Conservation (phyloP, 2,113 vertebrate genomes). For the Thymallus thymallus region DNA sequence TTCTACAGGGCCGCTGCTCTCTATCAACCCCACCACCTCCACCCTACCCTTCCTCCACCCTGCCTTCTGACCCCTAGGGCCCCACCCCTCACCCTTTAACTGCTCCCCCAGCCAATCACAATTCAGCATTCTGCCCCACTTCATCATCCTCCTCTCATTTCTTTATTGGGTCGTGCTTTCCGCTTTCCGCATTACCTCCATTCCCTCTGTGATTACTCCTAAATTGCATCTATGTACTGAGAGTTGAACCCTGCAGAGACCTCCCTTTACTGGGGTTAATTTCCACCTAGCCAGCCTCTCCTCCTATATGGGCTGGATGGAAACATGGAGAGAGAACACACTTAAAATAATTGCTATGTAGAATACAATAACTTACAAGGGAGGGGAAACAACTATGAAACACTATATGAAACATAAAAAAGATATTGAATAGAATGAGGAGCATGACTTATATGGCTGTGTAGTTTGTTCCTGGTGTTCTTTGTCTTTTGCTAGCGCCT, state of each 20-base stretch:
- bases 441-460: too few species aligned
- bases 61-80: constrained; percentile 4
- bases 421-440: too few species aligned
- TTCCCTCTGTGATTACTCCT: not conserved
- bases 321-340: not conserved
- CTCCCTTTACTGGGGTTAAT: not conserved
- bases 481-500: too few species aligned
- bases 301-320: not conserved
- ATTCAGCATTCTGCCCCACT: not conserved
- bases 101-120: not conserved
- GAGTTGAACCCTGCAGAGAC: not conserved
- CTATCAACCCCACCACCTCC: not conserved
- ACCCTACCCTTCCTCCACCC: not conserved
- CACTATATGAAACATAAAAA: not conserved
- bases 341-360: not conserved
- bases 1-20: not conserved
- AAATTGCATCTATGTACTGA: not conserved
- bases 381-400: not conserved
- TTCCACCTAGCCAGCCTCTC: not conserved
- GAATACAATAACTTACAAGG: too few species aligned
- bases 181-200: not conserved
- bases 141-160: not conserved
- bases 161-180: not conserved
- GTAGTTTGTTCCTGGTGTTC: too few species aligned
- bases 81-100: not conserved